These are phyloP conservation scores for Temnopleurus reevesii DNA, from an alignment of 53 echinoderm and acorn worm species.

Conservation along the genomic window DNA sequence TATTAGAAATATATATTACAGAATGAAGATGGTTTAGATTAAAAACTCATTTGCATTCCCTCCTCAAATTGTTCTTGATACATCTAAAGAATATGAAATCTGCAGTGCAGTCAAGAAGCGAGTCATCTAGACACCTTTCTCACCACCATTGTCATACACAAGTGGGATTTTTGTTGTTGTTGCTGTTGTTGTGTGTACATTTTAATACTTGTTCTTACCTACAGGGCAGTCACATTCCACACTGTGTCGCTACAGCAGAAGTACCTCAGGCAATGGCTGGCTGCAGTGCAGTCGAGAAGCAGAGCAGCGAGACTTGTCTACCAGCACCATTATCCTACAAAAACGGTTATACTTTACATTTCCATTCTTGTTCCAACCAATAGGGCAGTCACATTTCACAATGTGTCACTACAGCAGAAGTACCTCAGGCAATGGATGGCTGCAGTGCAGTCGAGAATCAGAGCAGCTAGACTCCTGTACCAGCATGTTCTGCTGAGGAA, in stretches of 20 bases:
- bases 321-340: constrained; percentile 52
- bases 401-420: constrained; percentile 33
- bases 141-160: constrained; percentile 57
- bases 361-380: background rate
- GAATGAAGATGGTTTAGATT: too few relatives aligned
- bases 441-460: constrained; percentile 32
- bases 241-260: constrained; percentile 30
- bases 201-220: too few relatives aligned
- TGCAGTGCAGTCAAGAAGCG: constrained; percentile 32
- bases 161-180: too few relatives aligned
- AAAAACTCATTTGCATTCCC: too few relatives aligned
- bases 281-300: constrained; percentile 30
- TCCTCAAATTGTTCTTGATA: too few relatives aligned
- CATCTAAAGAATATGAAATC: too few relatives aligned
- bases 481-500: constrained; percentile 60
- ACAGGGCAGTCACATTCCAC: constrained; percentile 63
- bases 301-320: constrained; percentile 63
- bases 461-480: constrained; percentile 64
- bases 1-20: too few relatives aligned
- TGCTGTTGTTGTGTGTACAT: too few relatives aligned
- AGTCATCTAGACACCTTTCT: constrained; percentile 62
- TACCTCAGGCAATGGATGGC: constrained; percentile 54
- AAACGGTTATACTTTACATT: too few relatives aligned
- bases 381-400: constrained; percentile 62
- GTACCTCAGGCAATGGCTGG: constrained; percentile 54